Evolutionary conservation across 2,797 vertebrate genomes (phyloP).

Genomic region (Hippocampus kuda): DNA sequence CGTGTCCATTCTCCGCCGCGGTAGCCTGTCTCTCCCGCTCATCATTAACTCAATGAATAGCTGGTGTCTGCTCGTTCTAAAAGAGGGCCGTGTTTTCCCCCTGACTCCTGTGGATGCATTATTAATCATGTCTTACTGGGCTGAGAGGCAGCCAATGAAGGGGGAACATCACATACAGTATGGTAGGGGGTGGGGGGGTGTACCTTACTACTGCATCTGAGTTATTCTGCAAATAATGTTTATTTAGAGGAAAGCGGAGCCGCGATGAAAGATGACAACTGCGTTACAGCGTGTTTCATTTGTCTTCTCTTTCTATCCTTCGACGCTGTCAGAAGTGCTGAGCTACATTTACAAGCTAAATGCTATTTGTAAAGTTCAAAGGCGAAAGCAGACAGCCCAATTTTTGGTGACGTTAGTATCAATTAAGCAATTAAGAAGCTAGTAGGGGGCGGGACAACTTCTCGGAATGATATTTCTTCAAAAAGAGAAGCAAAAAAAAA

Average conservation of each 20-base stretch:
- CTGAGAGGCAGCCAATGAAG: constrained; percentile 16
- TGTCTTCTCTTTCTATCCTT: not conserved
- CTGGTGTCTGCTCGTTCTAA: constrained; percentile 42
- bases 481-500: too few species aligned
- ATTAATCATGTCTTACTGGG: constrained; percentile 53
- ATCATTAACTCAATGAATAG: constrained; percentile 51
- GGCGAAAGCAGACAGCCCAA: too few species aligned
- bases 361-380: too few species aligned
- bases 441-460: too few species aligned
- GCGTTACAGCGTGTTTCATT: constrained; percentile 1
- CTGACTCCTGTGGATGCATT: constrained; percentile 53
- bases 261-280: constrained; percentile 12
- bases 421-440: too few species aligned
- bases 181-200: constrained; percentile 15
- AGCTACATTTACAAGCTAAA: not conserved
- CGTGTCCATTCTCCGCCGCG: constrained; percentile 19
- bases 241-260: constrained; percentile 16
- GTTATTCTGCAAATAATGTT: constrained; percentile 32
- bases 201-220: constrained; percentile 26
- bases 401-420: too few species aligned
- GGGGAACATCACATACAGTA: constrained; percentile 20
- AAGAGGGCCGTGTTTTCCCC: constrained; percentile 52
- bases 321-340: not conserved
- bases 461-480: too few species aligned
- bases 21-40: constrained; percentile 43